These are phyloP conservation scores for Nebria brevicollis DNA, from an alignment of 2,888 invertebrate genomes.

Conservation along the genomic window DNA sequence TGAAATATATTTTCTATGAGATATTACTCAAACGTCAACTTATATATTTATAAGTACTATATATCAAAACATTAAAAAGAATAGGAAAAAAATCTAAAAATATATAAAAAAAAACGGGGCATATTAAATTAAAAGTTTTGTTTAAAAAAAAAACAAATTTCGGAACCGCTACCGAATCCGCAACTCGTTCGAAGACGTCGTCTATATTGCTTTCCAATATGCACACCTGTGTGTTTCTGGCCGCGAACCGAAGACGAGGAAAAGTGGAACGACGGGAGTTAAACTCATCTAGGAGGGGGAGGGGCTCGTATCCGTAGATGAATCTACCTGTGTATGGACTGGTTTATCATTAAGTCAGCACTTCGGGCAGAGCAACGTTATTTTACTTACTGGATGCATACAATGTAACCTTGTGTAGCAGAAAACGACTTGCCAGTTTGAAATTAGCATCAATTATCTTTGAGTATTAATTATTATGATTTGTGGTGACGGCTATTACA, in stretches of 20 bases:
- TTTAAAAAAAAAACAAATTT: conserved; percentile 11
- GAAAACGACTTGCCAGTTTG: not conserved
- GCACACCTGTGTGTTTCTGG: conserved; percentile 14
- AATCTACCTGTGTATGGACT: conserved; percentile 10
- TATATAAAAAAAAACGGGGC: not conserved
- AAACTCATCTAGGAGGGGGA: not conserved
- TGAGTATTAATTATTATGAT: conserved; percentile 14
- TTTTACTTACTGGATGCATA: not conserved
- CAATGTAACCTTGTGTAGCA: not conserved
- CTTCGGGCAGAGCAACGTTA: not conserved
- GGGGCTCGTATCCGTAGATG: not conserved
- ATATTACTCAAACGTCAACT: too few species aligned
- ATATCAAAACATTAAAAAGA: not conserved
- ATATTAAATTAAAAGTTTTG: conserved; percentile 12
- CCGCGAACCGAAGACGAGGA: not conserved
- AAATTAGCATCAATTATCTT: conserved; percentile 15
- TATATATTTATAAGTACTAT: not conserved
- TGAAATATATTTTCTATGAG: not conserved
- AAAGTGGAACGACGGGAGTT: not conserved
- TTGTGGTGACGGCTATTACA: conserved; percentile 7
- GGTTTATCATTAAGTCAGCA: conserved; percentile 20
- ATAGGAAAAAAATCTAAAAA: not conserved
- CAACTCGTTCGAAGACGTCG: conserved; percentile 5
- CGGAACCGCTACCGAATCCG: conserved; percentile 17
- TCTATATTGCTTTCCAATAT: conserved; percentile 4